Percentiles rank a stretch among this genome's conserved stretches.
phyloP scores from a whole-genome alignment of 2,797 vertebrate genomes.

The Cossypha caffra region DNA sequence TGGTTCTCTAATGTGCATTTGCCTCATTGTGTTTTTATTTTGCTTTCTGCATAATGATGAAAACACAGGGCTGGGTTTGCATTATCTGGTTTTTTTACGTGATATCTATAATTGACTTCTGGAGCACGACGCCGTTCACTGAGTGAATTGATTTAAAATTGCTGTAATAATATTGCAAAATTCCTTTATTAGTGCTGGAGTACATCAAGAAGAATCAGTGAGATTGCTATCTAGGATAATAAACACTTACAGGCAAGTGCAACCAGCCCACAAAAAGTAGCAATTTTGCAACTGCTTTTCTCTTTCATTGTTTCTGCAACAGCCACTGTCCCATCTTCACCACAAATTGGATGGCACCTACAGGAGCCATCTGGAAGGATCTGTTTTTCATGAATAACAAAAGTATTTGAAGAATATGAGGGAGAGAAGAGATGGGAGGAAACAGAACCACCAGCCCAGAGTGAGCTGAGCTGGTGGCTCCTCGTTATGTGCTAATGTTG shows the following conservation, averaged over 20 bases:
- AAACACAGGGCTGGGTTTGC: not conserved
- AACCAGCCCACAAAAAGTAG: constrained; percentile 25
- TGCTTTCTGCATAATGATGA: not conserved
- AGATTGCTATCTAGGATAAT: constrained; percentile 57
- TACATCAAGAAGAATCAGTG: constrained; percentile 42
- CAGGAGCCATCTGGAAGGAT: not conserved
- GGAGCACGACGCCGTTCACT: not conserved
- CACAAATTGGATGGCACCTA: constrained; percentile 17
- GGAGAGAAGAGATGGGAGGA: not conserved
- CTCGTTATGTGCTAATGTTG: not conserved
- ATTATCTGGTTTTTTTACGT: not conserved
- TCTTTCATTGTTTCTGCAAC: not conserved
- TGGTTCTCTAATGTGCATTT: not conserved
- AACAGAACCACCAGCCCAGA: not conserved
- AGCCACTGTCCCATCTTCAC: not conserved
- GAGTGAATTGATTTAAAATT: constrained; percentile 58
- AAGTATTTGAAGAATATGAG: not conserved
- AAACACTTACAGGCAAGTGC: constrained; percentile 42
- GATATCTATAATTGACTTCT: constrained; percentile 52
- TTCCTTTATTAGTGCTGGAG: constrained; percentile 52
- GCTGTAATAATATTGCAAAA: constrained; percentile 56
- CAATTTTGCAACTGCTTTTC: constrained; percentile 41
- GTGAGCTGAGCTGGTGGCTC: not conserved
- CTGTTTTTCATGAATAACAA: not conserved
- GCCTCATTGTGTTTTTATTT: not conserved